Evolutionary conservation across 2,113 vertebrate species (phyloP).

Genomic region (Callaeas wilsoni): DNA sequence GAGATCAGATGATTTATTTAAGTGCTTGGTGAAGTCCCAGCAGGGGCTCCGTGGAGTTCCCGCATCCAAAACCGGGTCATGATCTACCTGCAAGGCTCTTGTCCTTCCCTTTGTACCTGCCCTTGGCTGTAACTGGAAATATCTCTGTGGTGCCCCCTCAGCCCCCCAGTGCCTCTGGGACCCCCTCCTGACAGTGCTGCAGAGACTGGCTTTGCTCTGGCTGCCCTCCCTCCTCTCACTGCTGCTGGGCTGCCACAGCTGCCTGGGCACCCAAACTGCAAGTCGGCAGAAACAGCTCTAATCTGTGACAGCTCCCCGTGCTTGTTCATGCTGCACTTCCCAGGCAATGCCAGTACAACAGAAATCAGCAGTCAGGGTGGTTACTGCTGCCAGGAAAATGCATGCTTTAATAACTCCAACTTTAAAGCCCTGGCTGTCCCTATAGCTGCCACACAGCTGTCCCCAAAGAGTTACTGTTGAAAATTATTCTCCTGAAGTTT

Average conservation of each 20-base stretch:
- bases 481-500: neutral
- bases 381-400: neutral
- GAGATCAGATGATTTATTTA: neutral
- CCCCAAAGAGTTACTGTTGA: neutral
- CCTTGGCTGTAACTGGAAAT: neutral
- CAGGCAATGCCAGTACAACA: neutral
- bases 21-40: neutral
- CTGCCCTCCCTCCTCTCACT: neutral
- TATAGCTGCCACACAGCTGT: neutral
- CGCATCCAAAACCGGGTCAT: neutral
- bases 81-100: neutral
- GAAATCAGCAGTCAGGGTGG: neutral
- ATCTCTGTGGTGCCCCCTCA: neutral
- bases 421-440: neutral
- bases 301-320: neutral
- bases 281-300: neutral
- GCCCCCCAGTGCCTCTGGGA: neutral
- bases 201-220: neutral
- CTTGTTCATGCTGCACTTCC: accelerated
- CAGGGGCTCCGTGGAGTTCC: neutral
- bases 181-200: accelerated
- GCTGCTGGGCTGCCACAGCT: neutral
- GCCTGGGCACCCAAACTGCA: neutral
- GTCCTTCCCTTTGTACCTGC: neutral
- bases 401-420: neutral